phyloP scores from a whole-genome alignment of 2,113 vertebrate genomes.

The Brachypodius melanocephalos region DNA sequence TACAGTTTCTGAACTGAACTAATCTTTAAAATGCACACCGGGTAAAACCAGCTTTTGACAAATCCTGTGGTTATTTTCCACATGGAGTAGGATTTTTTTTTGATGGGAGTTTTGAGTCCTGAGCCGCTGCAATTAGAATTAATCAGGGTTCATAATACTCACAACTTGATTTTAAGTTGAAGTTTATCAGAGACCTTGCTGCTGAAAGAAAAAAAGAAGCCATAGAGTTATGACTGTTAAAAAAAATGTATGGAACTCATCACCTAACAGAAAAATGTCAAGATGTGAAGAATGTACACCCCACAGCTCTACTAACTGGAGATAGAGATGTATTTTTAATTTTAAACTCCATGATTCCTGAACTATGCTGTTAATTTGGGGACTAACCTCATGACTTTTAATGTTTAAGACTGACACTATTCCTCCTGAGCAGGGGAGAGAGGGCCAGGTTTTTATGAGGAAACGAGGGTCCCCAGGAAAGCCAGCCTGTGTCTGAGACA shows the following conservation, averaged over 20 bases:
- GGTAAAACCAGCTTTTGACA: background rate
- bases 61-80: background rate
- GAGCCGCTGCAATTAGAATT: background rate
- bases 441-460: background rate
- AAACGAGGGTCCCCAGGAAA: background rate
- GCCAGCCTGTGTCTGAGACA: background rate
- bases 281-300: background rate
- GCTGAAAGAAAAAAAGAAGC: background rate
- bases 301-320: background rate
- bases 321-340: background rate
- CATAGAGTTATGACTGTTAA: background rate
- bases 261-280: background rate
- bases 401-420: background rate
- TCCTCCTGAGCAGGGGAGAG: background rate
- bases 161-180: background rate
- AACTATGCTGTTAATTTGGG: background rate
- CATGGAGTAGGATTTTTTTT: background rate
- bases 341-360: background rate
- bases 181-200: background rate
- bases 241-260: background rate
- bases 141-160: background rate
- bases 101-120: background rate
- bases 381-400: background rate
- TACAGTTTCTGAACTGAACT: background rate
- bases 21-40: background rate